These are phyloP conservation scores for Sebastes taczanowskii DNA, from an alignment of 2,797 vertebrate genomes.

Conservation along the genomic window DNA sequence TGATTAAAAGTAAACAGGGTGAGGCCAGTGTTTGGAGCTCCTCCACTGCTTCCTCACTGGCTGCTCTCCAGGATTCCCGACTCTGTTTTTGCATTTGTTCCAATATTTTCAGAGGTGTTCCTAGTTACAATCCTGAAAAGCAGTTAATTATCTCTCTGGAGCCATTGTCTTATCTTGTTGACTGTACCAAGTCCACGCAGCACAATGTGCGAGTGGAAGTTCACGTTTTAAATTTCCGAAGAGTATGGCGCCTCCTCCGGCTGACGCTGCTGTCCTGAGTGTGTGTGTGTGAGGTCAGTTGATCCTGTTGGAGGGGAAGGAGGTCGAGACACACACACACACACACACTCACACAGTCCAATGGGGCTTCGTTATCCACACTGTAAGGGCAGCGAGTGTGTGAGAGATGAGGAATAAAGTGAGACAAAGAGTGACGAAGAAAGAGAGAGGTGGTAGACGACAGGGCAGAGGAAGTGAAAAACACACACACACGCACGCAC, in stretches of 20 bases:
- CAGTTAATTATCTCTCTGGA: constrained; percentile 36
- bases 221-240: constrained; percentile 12
- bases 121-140: constrained; percentile 24
- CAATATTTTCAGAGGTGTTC: constrained; percentile 42
- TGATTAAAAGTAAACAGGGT: constrained; percentile 37
- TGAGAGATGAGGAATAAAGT: constrained; percentile 19
- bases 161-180: constrained; percentile 40
- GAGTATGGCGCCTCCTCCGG: constrained; percentile 1
- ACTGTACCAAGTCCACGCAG: neutral
- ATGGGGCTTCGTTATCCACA: neutral
- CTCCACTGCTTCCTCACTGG: constrained; percentile 38
- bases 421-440: neutral
- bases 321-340: neutral
- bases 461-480: constrained; percentile 31
- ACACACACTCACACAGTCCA: neutral
- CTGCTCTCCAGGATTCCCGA: constrained; percentile 29
- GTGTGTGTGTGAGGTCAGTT: neutral
- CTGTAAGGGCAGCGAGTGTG: neutral
- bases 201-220: constrained; percentile 25
- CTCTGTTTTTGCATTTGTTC: constrained; percentile 24
- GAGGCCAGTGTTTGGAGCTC: constrained; percentile 6
- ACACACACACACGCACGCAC: constrained; percentile 1
- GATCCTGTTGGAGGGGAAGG: neutral
- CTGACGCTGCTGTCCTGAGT: constrained; percentile 17
- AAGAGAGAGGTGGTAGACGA: constrained; percentile 29